These are phyloP conservation scores for Cirrhinus mrigala DNA, from an alignment of 2,797 vertebrate species.

Conservation along the genomic window DNA sequence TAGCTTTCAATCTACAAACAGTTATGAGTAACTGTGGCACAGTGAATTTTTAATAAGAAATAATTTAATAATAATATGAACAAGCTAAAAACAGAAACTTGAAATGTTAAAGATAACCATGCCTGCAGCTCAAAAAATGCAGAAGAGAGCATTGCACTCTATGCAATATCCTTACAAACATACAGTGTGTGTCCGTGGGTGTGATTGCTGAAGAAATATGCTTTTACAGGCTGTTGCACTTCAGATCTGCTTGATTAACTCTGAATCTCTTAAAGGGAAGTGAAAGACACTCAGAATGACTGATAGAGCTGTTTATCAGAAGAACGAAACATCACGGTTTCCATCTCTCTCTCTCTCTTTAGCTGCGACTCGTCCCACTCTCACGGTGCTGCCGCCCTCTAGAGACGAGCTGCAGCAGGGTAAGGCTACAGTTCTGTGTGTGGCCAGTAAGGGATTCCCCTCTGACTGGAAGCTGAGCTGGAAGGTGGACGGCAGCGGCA, in stretches of 20 bases:
- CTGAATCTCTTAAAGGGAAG: slow-evolving; percentile 29
- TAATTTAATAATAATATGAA: not conserved
- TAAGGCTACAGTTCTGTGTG: slow-evolving; percentile 62
- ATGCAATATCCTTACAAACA: too few species aligned
- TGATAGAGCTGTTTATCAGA: not conserved
- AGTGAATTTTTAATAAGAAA: not conserved
- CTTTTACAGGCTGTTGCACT: not conserved
- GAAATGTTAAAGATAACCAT: not conserved
- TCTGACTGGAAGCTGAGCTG: slow-evolving; percentile 47
- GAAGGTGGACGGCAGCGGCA: slow-evolving; percentile 37
- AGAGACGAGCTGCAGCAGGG: slow-evolving; percentile 54
- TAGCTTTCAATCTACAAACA: not conserved
- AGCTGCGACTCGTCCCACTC: not conserved
- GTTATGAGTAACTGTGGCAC: not conserved
- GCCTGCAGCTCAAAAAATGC: too few species aligned
- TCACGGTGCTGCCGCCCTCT: slow-evolving; percentile 59
- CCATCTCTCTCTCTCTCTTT: not conserved
- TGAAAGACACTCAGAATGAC: slow-evolving; percentile 7
- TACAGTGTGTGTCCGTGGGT: too few species aligned
- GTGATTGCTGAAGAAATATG: not conserved
- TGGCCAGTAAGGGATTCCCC: slow-evolving; percentile 67
- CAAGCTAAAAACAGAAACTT: not conserved
- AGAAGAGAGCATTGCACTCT: too few species aligned
- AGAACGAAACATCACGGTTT: too few species aligned
- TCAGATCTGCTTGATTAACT: slow-evolving; percentile 26